Evolutionary conservation across 2,888 invertebrate species (phyloP), one percentile per base, ranked within the genome.

Genomic region (Petrolisthes cinctipes): DNA sequence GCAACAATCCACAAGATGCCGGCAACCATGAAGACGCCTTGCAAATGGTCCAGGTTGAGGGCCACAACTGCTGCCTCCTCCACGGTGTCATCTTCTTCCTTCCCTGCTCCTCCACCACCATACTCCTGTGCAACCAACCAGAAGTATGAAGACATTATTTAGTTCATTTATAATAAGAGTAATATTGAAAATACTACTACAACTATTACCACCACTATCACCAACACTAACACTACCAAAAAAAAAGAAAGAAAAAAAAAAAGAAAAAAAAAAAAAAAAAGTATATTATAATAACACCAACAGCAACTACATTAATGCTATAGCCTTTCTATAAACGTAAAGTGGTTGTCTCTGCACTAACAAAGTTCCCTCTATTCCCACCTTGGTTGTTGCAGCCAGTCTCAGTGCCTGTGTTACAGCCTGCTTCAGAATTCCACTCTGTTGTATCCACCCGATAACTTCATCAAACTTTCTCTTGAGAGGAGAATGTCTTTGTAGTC

Each of bases 401-500:
- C 73, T 80, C 11, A 88, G 54, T 14, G 85, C 71, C 6, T 86
- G 56, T 7, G 84, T 20, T 75, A 89, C 86, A 78, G 79, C 84
- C 37, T 81, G 80, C 17, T 82, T 73, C 2, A 84, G 20, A 17
- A 89, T 61, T 37, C 89, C 89, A 11, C 80, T 73, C 75, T 86
- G 76, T 3, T 75, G 23, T 20, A 86, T 57, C 84, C 89, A 78
- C 4, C 14, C 37, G 23, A 89, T 83, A 11, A 81, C 84, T 11
- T 20, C 6, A 68, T 89, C 86, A 37, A 89, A 68, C 54, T 71
- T 57, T 7, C 53, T 23, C 71, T 81, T 89, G 9, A 89, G 71
- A n/a, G 89, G 89, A 7, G 89, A 86, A 51, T 86, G 61, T 4
- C 68, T 23, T 37, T 89, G 89, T 53, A 86, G 56, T 11, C 76